Evolutionary conservation across 1,140 invertebrate genomes (phyloP), one percentile per base, ranked within the genome.

Genomic region (Sitophilus oryzae): DNA sequence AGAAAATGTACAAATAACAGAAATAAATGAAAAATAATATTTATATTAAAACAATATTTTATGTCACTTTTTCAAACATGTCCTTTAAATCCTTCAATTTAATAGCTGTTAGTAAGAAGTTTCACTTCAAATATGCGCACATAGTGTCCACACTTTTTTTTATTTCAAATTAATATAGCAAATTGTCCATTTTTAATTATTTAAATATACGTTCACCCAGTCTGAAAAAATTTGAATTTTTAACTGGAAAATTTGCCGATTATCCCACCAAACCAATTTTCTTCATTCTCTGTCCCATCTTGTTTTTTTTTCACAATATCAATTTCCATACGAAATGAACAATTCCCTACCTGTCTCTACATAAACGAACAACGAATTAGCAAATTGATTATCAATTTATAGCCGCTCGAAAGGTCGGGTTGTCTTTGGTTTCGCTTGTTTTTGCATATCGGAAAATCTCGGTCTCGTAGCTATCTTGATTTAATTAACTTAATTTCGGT

Each of bases 301-400:
- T 25, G 19, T n/a, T 18, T 25, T 15, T 44, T 44, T 15, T 44
- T 44, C 18, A 5, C 42, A 20, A 19, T 6, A 11, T n/a, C 19
- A 44, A 44, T 44, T 44, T 44, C 18, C 42, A 44, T 44, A 44
- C 42, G 16, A 44, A 44, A 44, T 44, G 42, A 44, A 20, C 21
- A 25, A 44, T 44, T 44, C 22, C 19, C 16, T 16, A 10, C 42
- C 10, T 44, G 42, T n/a, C 3, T 20, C 21, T 16, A 20, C 42
- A 44, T 44, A 44, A 44, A 44, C 42, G 42, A 20, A 44, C 42
- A 44, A 19, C 42, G 42, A 44, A 44, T 44, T 44, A 44, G 42
- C 42, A 44, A 44, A 44, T 44, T 44, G 42, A 44, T 44, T 44
- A 44, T 44, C 42, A 44, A 44, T 44, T 44, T 44, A 44, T 44